phyloP scores from a whole-genome alignment of 2,888 invertebrate genomes.

The Priocnemis perturbator region DNA sequence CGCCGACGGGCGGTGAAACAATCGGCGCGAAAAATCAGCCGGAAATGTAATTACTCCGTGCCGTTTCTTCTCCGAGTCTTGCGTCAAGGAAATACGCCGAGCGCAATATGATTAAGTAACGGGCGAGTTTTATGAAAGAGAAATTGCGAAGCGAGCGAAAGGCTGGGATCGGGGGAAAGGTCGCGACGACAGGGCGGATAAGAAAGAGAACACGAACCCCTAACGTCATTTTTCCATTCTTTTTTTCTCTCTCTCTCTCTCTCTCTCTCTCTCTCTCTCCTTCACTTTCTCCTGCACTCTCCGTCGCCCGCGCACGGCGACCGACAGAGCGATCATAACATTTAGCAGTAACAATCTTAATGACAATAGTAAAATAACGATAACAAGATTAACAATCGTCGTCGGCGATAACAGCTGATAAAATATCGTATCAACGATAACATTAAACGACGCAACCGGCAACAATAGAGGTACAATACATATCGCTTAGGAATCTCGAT shows the following conservation, averaged over 20 bases:
- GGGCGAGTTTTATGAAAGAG: neutral
- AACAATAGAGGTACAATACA: conserved; percentile 9
- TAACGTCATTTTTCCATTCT: conserved; percentile 30
- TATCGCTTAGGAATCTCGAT: conserved; percentile 8
- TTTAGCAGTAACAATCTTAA: conserved; percentile 6
- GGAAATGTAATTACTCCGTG: no score
- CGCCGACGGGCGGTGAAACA: no score
- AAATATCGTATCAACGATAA: conserved; percentile 36
- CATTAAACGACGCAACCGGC: conserved; percentile 31
- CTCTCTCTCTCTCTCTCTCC: conserved; percentile 9
- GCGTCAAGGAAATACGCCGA: neutral
- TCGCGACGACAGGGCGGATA: conserved; percentile 5
- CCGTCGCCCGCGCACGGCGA: neutral
- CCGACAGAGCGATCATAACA: neutral
- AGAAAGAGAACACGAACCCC: conserved; percentile 16
- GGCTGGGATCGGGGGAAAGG: neutral
- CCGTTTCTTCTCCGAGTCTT: no score
- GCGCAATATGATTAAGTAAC: no score
- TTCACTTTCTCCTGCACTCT: conserved; percentile 4
- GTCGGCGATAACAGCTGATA: conserved; percentile 30
- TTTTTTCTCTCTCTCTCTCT: conserved; percentile 11
- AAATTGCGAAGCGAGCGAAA: neutral
- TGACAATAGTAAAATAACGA: conserved; percentile 11
- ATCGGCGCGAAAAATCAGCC: no score
- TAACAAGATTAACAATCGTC: conserved; percentile 6